Evolutionary conservation across 2,888 invertebrate genomes (phyloP).

Genomic region (Brachyopa scutellaris): DNA sequence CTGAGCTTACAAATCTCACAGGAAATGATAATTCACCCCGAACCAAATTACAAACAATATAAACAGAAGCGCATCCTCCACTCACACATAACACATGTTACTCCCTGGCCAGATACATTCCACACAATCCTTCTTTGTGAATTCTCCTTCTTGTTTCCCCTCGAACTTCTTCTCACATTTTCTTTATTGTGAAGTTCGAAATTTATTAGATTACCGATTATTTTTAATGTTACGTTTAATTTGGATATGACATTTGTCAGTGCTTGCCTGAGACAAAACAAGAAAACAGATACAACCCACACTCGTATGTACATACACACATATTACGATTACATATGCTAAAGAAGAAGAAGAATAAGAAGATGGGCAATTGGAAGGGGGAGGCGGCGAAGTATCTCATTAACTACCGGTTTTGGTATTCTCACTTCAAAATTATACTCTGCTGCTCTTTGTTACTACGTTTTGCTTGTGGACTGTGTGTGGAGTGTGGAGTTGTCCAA

Average conservation of each 20-base stretch:
- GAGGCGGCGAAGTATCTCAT: slow-evolving; percentile 60
- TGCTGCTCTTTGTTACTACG: slow-evolving; percentile 30
- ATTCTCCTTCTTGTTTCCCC: slow-evolving; percentile 7
- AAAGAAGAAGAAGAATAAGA: background rate
- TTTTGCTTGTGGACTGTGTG: background rate
- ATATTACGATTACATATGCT: background rate
- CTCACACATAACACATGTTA: slow-evolving; percentile 41
- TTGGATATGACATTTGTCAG: slow-evolving; percentile 70
- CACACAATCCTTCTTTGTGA: slow-evolving; percentile 57
- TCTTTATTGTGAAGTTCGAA: slow-evolving; percentile 51
- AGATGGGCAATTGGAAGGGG: background rate
- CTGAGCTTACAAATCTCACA: slow-evolving; percentile 57
- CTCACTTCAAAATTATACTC: slow-evolving; percentile 7
- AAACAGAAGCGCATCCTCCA: slow-evolving; percentile 71
- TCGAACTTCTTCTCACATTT: slow-evolving; percentile 1
- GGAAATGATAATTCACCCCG: slow-evolving; percentile 65
- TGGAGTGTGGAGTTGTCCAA: slow-evolving; percentile 6
- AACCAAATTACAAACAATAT: slow-evolving; percentile 47
- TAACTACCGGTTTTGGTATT: slow-evolving; percentile 68
- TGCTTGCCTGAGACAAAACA: slow-evolving; percentile 13
- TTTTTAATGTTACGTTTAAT: slow-evolving; percentile 65
- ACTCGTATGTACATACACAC: background rate
- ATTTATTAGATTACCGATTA: slow-evolving; percentile 69
- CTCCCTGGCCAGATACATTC: slow-evolving; percentile 46
- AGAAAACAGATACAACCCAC: slow-evolving; percentile 44